Evolutionary conservation across 2,113 vertebrate genomes (phyloP).

Genomic region (Grammomys surdaster): DNA sequence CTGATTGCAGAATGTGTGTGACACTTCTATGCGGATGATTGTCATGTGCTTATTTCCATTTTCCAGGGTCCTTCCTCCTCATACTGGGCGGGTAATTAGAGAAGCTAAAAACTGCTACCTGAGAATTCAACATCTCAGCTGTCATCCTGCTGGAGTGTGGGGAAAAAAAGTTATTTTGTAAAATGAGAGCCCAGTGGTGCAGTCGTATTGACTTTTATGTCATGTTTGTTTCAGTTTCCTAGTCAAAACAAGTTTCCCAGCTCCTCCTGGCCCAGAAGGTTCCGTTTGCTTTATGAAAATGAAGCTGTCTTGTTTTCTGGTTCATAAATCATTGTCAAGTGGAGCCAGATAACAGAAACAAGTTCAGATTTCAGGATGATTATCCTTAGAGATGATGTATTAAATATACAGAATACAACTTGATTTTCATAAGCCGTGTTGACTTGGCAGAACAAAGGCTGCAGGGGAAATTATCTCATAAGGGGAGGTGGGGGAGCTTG

Average conservation of each 20-base stretch:
- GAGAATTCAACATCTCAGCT: conserved; percentile 85
- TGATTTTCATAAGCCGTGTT: conserved; percentile 88
- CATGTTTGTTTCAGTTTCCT: conserved; percentile 90
- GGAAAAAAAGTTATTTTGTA: conserved; percentile 83
- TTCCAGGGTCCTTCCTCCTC: conserved; percentile 76
- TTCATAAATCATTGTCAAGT: conserved; percentile 92
- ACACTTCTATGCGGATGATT: conserved; percentile 76
- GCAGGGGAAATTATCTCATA: conserved; percentile 73
- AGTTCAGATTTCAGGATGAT: conserved; percentile 90
- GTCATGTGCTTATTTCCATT: conserved; percentile 82
- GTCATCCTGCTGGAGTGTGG: conserved; percentile 80
- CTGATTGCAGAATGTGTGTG: background rate
- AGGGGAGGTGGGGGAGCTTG: conserved; percentile 35
- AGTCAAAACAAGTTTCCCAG: conserved; percentile 91
- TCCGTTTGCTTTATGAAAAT: conserved; percentile 90
- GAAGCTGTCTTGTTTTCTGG: conserved; percentile 90
- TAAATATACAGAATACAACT: conserved; percentile 88
- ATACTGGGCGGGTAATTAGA: conserved; percentile 83
- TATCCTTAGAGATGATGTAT: conserved; percentile 89
- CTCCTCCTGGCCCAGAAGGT: conserved; percentile 88
- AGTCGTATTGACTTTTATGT: conserved; percentile 91
- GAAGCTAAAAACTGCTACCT: conserved; percentile 83
- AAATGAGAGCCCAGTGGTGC: conserved; percentile 86
- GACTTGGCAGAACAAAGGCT: conserved; percentile 87
- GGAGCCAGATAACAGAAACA: conserved; percentile 87